These are phyloP conservation scores for Megaustenia siamemsis DNA, from an alignment of 2,888 invertebrate genomes.

Conservation along the genomic window DNA sequence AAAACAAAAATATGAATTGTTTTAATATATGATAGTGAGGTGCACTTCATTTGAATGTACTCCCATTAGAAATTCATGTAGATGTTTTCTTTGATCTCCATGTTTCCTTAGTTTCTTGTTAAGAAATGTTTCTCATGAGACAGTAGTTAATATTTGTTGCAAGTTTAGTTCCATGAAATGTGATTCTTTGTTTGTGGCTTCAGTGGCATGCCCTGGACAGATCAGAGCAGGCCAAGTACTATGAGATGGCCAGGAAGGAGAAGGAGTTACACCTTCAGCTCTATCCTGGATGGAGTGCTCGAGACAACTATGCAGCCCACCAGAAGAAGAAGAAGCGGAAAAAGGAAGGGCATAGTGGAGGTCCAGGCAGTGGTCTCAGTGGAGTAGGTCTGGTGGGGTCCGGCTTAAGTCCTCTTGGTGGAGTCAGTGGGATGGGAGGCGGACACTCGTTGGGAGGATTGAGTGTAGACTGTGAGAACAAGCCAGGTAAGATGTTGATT, in stretches of 20 bases:
- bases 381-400: slow-evolving; percentile 23
- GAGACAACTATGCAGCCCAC: slow-evolving; percentile 99
- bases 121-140: too few relatives aligned
- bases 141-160: too few relatives aligned
- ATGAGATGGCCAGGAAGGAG: slow-evolving; percentile 99
- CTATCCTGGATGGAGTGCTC: slow-evolving; percentile 99
- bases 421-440: slow-evolving; percentile 24
- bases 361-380: slow-evolving; percentile 35
- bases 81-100: too few relatives aligned
- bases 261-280: slow-evolving; percentile 99
- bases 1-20: too few relatives aligned
- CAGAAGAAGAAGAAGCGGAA: slow-evolving; percentile 99
- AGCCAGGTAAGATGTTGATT: slow-evolving; percentile 44
- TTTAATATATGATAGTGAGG: too few relatives aligned
- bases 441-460: slow-evolving; percentile 31
- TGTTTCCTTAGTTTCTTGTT: too few relatives aligned
- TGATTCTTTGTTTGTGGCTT: neutral
- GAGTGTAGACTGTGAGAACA: slow-evolving; percentile 40
- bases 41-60: too few relatives aligned
- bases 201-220: slow-evolving; percentile 99
- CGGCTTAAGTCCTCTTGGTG: slow-evolving; percentile 10
- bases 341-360: slow-evolving; percentile 77
- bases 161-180: too few relatives aligned
- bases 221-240: slow-evolving; percentile 99
- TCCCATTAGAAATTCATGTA: too few relatives aligned